Base-by-base conservation (phyloP, 2,113 vertebrate genomes). In the Centropus bengalensis region DNA sequence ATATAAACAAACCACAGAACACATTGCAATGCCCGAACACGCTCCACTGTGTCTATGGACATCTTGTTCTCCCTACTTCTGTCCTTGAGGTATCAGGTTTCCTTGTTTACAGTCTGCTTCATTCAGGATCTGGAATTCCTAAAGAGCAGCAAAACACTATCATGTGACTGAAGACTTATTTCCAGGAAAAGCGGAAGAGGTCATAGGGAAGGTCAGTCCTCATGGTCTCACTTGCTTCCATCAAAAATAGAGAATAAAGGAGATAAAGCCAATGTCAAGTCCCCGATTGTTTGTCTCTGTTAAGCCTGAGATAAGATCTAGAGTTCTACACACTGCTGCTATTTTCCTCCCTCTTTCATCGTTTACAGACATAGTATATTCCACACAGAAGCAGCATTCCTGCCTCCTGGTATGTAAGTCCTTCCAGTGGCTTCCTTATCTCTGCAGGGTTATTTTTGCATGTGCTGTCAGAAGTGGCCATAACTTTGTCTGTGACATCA, bases 71-170 rank as follows among this genome's bases (percentile, higher is more conserved):
- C 68, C 33, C 86, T 95, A 86, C 64, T 93, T 91, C 96, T 95
- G 95, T 86, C 93, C 96, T 95, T 92, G 86, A 85, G 38, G 79
- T 94, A 80, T 97, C 95, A 71, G 76, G 84, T 97, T 97, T 96
- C 97, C 91, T 96, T 97, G 96, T 97, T 97, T 97, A 97, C 94
- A 86, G 73, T 93, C 88, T 95, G 94, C 87, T 84, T 94, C 76
- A 91, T 91, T 90, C 70, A 90, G 94, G 88, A 86, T 91, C 86
- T 97, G 94, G 91, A 96, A 97, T 97, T 97, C 97, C 89, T 97
- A 40, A 97, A 97, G 94, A 96, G 96, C 82, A 94, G 90, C 94
- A 97, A 97, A 97, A 96, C 90, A 93, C 67, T 90, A 42, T 54
- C 96, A 96, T 93, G 96, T 97, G 97, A 96, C 89, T 33, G 18